Base-by-base conservation (phyloP, 2,797 vertebrate genomes). In the Peromyscus eremicus region DNA sequence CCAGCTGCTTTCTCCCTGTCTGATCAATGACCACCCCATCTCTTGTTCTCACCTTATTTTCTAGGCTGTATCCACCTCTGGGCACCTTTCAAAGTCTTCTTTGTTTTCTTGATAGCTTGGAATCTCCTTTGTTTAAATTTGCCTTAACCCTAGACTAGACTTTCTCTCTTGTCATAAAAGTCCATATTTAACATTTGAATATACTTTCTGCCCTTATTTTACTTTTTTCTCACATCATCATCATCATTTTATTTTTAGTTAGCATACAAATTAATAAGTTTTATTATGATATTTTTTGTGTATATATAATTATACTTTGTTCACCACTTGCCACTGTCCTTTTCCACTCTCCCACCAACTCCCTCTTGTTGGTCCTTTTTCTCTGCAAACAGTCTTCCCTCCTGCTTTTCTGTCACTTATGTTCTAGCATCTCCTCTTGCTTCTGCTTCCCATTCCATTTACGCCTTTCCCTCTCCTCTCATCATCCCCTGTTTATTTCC, bases 31-130 rank as follows among this genome's bases (percentile, higher is more conserved):
- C 6, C 23, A 79, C 1, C 71, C 34, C 14, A 14, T 43, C 89
- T 75, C 71, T 86, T 62, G 91, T 23, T 97, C 71, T 60, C 29
- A 43, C 25, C 40, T 60, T 93, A 10, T 34, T 81, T 95, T 77
- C 37, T 94, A 43, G 60, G 90, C 80, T 94, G 19, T 5, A 55
- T 23, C 1, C 0, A 25, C 85, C 79, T 43, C 60, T 5, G 46
- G 79, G 23, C 37, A 40, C 37, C 62, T 83, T 94, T 73, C 21
- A 55, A 85, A 70, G 57, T 25, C 5, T 4, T 57, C n/a, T 57
- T 91, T 68, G 25, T 6, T 89, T 46, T 23, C 21, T 92, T 55
- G 43, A 9, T 29, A 80, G 1, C n/a, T 13, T 62, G 66, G 81
- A 64, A 86, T 29, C 64, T 68, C 17, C 4, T 6, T 60, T 62